These are phyloP conservation scores for Operophtera brumata DNA, from an alignment of 2,888 invertebrate species.

Conservation along the genomic window DNA sequence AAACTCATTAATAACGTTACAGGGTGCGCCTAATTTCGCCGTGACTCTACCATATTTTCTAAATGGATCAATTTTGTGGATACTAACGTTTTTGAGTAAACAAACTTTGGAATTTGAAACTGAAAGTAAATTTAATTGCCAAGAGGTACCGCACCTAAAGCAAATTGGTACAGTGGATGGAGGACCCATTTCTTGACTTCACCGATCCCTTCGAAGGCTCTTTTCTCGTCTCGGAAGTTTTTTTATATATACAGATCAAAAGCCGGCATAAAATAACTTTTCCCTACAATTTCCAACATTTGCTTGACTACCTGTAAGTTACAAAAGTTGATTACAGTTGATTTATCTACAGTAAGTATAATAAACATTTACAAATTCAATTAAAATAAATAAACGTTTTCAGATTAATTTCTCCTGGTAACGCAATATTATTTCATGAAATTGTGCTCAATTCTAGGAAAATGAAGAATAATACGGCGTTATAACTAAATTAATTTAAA, in stretches of 20 bases:
- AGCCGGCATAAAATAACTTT: too few species aligned
- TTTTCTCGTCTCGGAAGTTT: too few species aligned
- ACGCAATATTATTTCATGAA: conserved; percentile 16
- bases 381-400: conserved; percentile 2
- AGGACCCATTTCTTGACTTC: neutral
- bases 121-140: neutral
- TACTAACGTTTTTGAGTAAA: conserved; percentile 38
- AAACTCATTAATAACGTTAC: conserved; percentile 76
- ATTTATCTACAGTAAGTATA: neutral
- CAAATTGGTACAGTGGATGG: too few species aligned
- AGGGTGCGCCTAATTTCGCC: conserved; percentile 68
- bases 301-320: too few species aligned
- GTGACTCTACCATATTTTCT: conserved; percentile 64
- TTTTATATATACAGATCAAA: too few species aligned
- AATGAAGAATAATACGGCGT: conserved; percentile 16
- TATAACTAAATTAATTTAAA: conserved; percentile 12
- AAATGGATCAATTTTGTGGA: conserved; percentile 56
- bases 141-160: too few species aligned
- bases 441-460: conserved; percentile 10
- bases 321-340: too few species aligned
- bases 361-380: conserved; percentile 1
- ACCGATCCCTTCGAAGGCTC: too few species aligned
- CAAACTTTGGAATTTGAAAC: conserved; percentile 30
- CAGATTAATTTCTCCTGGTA: conserved; percentile 5
- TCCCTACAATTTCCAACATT: too few species aligned